A percentile compares a stretch with the other conserved stretches of the same genome.
Conservation (phyloP, 2,888 invertebrate genomes). For the Acrobasis repandana region DNA sequence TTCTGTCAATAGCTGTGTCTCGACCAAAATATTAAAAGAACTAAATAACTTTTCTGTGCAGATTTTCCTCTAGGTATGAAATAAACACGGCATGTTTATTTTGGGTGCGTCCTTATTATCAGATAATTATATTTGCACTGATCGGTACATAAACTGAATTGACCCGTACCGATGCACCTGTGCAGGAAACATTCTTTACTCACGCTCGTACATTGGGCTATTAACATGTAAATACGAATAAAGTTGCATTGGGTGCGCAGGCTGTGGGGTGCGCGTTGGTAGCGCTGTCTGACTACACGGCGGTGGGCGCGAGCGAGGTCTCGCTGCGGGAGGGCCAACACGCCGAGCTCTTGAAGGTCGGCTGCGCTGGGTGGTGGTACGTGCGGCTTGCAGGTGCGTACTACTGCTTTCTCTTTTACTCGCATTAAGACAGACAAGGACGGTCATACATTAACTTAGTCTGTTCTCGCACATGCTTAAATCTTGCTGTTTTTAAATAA, state of each 20-base stretch:
- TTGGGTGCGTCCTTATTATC: no score
- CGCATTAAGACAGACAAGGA: background rate
- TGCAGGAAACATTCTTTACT: background rate
- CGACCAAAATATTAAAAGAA: no score
- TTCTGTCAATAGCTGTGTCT: no score
- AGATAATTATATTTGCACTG: no score
- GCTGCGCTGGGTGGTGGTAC: conserved; percentile 98
- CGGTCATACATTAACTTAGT: no score
- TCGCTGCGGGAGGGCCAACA: conserved; percentile 95
- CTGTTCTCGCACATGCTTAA: no score
- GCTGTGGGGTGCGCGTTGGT: conserved; percentile 90
- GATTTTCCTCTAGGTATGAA: no score
- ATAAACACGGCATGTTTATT: no score
- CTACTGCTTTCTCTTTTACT: conserved; percentile 22
- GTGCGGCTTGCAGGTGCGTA: conserved; percentile 90
- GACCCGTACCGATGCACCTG: background rate
- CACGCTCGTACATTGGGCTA: background rate
- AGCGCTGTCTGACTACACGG: conserved; percentile 96
- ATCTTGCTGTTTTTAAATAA: no score
- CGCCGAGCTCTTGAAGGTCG: conserved; percentile 94
- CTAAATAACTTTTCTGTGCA: no score
- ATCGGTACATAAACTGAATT: no score
- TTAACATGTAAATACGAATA: conserved; percentile 20
- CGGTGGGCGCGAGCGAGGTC: conserved; percentile 95
- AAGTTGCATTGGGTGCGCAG: conserved; percentile 53